A percentile compares a stretch with the other conserved stretches of the same genome.
Evolutionary conservation across 2,113 vertebrate species (phyloP).

Genomic region (Neodontobutis hainanensis): DNA sequence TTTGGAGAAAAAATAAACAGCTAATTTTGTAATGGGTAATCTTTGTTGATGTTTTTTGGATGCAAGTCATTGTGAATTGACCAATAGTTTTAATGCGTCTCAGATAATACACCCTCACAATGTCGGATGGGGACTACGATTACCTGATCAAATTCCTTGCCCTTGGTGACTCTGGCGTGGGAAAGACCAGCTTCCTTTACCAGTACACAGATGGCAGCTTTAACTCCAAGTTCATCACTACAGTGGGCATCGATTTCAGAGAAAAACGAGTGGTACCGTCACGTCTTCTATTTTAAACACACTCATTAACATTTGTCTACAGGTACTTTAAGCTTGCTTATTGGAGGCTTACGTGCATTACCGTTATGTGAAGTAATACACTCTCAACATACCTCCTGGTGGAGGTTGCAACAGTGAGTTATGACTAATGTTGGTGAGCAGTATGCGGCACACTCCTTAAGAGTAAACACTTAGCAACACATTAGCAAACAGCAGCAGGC

Average conservation of each 20-base stretch:
- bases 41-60: not conserved
- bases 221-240: constrained; percentile 98
- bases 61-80: not conserved
- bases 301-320: constrained; percentile 3
- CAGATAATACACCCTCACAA: constrained; percentile 82
- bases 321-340: constrained; percentile 1
- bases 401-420: constrained; percentile 35
- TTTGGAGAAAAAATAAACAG: no score
- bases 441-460: constrained; percentile 67
- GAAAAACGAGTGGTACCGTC: constrained; percentile 95
- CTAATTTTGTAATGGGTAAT: no score
- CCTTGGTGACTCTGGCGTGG: constrained; percentile 95
- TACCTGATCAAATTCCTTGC: constrained; percentile 99
- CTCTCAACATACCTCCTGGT: constrained; percentile 23
- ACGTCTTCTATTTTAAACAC: not conserved
- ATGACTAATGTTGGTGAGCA: constrained; percentile 42
- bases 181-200: constrained; percentile 97
- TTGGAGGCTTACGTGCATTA: constrained; percentile 46
- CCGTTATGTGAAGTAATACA: constrained; percentile 20
- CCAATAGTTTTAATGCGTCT: constrained; percentile 33
- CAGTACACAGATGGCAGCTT: constrained; percentile 97
- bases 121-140: constrained; percentile 99
- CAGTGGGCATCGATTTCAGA: constrained; percentile 98
- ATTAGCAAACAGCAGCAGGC: constrained; percentile 55
- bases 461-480: constrained; percentile 72